These are phyloP conservation scores for Camelus bactrianus DNA, from an alignment of 2,113 vertebrate genomes.

Conservation along the genomic window DNA sequence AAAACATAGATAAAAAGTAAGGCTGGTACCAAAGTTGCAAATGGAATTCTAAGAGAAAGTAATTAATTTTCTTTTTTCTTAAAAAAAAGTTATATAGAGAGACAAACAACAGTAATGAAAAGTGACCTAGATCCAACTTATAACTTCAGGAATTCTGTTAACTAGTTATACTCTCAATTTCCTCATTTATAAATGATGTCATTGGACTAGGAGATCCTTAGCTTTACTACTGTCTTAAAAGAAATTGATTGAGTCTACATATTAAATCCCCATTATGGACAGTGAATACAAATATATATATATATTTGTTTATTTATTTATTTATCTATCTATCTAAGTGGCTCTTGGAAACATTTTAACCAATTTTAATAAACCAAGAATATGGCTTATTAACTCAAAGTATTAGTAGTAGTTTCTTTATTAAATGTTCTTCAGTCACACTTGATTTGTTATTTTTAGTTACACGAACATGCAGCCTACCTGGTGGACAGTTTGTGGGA, in stretches of 20 bases:
- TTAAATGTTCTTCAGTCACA: conserved; percentile 66
- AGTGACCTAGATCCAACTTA: neutral
- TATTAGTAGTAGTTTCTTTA: conserved; percentile 42
- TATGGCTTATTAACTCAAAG: neutral
- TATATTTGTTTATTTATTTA: neutral
- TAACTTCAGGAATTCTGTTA: conserved; percentile 24
- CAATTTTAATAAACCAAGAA: conserved; percentile 47
- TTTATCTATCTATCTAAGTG: neutral
- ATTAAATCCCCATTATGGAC: neutral
- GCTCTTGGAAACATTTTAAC: conserved; percentile 53
- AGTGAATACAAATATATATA: neutral
- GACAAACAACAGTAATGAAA: neutral
- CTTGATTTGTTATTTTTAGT: conserved; percentile 88
- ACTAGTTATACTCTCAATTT: neutral
- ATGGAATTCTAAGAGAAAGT: conserved; percentile 13
- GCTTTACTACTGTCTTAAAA: neutral
- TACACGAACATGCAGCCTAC: conserved; percentile 98
- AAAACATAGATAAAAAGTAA: neutral
- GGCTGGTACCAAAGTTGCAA: neutral
- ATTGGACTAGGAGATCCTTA: neutral
- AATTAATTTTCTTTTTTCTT: conserved; percentile 14
- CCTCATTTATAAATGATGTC: neutral
- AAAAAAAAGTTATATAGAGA: neutral
- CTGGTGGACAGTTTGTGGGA: conserved; percentile 99
- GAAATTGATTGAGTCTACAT: neutral